These are phyloP conservation scores for Rhinophrynus dorsalis DNA, from an alignment of 2,797 vertebrate genomes.

Conservation along the genomic window DNA sequence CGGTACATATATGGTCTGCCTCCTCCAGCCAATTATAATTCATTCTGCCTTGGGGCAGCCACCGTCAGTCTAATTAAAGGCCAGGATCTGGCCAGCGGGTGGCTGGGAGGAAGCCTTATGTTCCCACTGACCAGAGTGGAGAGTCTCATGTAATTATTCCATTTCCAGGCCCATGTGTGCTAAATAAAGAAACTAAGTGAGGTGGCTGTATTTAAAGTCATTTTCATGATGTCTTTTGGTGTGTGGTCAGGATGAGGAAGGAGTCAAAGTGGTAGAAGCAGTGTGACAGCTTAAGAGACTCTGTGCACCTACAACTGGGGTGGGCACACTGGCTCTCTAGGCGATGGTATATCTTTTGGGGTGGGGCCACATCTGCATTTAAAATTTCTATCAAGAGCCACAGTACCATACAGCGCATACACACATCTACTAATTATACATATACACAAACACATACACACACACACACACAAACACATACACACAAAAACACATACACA, in stretches of 20 bases:
- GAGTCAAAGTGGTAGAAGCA: conserved; percentile 4
- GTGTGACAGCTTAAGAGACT: conserved; percentile 15
- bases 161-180: conserved; percentile 44
- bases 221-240: conserved; percentile 44
- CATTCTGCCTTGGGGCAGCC: conserved; percentile 21
- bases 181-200: conserved; percentile 35
- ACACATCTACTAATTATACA: too few species aligned
- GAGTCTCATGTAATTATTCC: conserved; percentile 41
- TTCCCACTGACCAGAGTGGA: conserved; percentile 45
- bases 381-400: too few species aligned
- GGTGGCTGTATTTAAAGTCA: conserved; percentile 44
- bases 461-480: too few species aligned
- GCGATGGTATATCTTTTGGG: too few species aligned
- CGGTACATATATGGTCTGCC: neutral
- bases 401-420: too few species aligned
- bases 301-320: conserved; percentile 33
- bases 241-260: conserved; percentile 36
- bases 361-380: too few species aligned
- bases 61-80: conserved; percentile 45
- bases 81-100: conserved; percentile 39
- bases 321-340: too few species aligned
- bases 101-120: conserved; percentile 46
- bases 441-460: too few species aligned
- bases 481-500: too few species aligned
- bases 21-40: conserved; percentile 14